Evolutionary conservation across 2,888 invertebrate species (phyloP).

Genomic region (Dorcus parallelipipedus): DNA sequence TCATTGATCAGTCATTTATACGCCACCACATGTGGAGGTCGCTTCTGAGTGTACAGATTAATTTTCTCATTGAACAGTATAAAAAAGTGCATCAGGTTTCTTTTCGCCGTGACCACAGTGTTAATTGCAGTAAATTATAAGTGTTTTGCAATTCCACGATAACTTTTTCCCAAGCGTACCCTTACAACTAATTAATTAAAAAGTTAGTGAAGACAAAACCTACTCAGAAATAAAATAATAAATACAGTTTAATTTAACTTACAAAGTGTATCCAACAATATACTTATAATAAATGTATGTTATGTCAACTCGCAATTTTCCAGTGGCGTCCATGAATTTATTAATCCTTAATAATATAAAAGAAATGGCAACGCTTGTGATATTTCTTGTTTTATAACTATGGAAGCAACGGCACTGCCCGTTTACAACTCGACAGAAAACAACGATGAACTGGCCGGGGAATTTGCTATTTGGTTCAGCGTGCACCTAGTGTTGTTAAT

Average conservation of each 20-base stretch:
- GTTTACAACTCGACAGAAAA: background rate
- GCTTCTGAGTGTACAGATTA: background rate
- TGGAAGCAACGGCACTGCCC: background rate
- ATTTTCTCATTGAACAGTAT: no score
- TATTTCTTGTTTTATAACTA: no score
- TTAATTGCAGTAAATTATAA: no score
- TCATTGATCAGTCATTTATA: slow-evolving; percentile 18
- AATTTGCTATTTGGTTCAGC: slow-evolving; percentile 55
- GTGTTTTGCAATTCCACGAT: no score
- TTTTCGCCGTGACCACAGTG: no score
- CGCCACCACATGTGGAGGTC: slow-evolving; percentile 10
- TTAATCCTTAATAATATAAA: background rate
- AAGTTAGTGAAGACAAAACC: no score
- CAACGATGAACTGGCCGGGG: background rate
- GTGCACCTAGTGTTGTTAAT: slow-evolving; percentile 64
- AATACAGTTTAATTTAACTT: no score
- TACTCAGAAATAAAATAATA: no score
- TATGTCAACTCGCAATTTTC: background rate
- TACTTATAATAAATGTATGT: background rate
- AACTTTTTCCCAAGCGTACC: no score
- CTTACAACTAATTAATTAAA: no score
- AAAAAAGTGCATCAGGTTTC: no score
- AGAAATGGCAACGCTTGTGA: background rate
- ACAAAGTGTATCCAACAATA: no score
- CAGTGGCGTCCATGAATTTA: background rate